Evolutionary conservation across 2,113 vertebrate species (phyloP), one percentile per base, ranked within the genome.

Genomic region (Phylloscopus whistleri): DNA sequence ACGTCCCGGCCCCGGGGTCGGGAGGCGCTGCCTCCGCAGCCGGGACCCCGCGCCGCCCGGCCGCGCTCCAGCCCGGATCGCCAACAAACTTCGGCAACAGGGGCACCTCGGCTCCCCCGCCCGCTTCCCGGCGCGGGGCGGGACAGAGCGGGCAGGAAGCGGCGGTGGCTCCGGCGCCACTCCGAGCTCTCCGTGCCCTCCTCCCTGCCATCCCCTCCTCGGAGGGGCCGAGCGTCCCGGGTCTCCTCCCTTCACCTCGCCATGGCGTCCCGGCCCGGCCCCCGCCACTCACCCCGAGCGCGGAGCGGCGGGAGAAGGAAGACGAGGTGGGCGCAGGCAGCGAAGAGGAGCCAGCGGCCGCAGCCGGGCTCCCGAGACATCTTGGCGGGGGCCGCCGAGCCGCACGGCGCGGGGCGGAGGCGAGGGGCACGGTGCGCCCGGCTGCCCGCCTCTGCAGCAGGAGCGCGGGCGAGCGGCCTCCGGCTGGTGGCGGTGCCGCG

Each of bases 71-170:
- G 48, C 72, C 44, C 89, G 10, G 39, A 43, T 78, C 35, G 2
- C 49, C 5, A 53, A 96, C 94, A 96, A 97, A 97, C 88, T 97
- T 97, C 81, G n/a, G 67, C 27, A 87, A 15, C 60, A 31, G 26
- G 64, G 55, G 28, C 72, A 39, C 11, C 75, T 35, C 44, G 73
- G 28, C 20, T 85, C 14, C 33, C 35, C 59, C 56, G 58, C 58
- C 52, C 75, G 75, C 56, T 21, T 64, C 82, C 86, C 84, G 35
- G 51, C 56, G 1, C 76, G 33, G 74, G 63, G 20, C 55, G 66
- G 87, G 44, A 77, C 74, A 5, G 4, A 14, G 10, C 24, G 31
- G 24, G 3, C 39, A 58, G 56, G 28, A 67, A 82, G 60, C 60
- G 70, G 55, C 59, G 16, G 56, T 59, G 7, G 41, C 46, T 19